Conservation (phyloP, 2,797 vertebrate genomes). For the Crypturellus tataupa region DNA sequence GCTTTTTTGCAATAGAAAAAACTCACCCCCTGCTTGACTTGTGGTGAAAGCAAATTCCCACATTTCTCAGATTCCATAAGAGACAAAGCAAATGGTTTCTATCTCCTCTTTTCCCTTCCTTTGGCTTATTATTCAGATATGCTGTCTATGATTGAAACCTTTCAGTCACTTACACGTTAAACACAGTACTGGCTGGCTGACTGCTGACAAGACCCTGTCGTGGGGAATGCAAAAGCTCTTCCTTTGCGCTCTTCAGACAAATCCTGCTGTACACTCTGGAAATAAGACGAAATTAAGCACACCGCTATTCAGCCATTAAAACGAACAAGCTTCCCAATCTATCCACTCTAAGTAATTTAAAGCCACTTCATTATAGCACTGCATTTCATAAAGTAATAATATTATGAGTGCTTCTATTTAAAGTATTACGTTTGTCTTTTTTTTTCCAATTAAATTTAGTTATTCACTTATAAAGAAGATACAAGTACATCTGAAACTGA, state of each 20-base stretch:
- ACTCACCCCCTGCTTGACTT: background rate
- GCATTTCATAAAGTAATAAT: conserved; percentile 59
- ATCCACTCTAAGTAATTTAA: conserved; percentile 38
- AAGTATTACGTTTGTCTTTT: conserved; percentile 35
- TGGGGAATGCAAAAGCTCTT: background rate
- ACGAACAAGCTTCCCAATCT: conserved; percentile 6
- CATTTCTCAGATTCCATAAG: background rate
- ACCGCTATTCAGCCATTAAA: background rate
- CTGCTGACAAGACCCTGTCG: background rate
- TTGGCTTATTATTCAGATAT: background rate
- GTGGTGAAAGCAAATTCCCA: background rate
- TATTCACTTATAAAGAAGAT: conserved; percentile 14
- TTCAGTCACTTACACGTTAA: background rate
- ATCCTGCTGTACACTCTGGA: background rate
- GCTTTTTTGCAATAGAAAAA: background rate
- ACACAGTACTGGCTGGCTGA: background rate
- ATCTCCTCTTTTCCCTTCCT: background rate
- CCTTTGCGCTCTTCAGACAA: background rate
- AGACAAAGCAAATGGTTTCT: background rate
- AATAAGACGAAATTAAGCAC: background rate
- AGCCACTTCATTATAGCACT: conserved; percentile 34
- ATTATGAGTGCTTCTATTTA: conserved; percentile 49
- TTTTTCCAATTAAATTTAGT: conserved; percentile 36
- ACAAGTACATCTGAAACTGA: conserved; percentile 10
- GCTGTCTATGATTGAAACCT: background rate